A percentile compares a stretch with the other conserved stretches of the same genome.
phyloP scores from a whole-genome alignment of 2,113 vertebrate genomes.

The Prolemur simus region DNA sequence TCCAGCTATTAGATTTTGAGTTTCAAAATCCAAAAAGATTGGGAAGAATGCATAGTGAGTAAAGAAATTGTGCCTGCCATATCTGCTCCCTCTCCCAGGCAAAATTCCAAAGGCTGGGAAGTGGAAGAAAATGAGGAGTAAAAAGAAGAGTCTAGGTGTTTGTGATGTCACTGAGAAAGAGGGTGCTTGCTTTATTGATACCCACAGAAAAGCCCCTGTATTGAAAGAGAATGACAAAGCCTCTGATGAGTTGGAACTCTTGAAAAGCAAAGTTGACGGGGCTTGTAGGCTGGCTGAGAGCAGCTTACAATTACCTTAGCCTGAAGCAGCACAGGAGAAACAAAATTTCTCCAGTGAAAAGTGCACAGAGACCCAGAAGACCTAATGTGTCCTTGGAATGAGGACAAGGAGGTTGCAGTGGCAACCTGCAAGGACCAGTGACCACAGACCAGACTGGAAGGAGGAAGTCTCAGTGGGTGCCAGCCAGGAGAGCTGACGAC shows the following conservation, averaged over 20 bases:
- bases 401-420: constrained; percentile 12
- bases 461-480: constrained; percentile 22
- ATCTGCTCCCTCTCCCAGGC: not conserved
- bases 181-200: not conserved
- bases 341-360: constrained; percentile 28
- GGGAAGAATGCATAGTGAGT: not conserved
- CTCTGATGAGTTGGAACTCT: not conserved
- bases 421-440: constrained; percentile 59
- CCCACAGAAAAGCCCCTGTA: not conserved
- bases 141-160: not conserved
- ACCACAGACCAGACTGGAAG: constrained; percentile 41
- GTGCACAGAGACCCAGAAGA: not conserved
- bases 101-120: not conserved
- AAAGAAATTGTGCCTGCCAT: not conserved
- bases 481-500: constrained; percentile 16
- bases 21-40: not conserved
- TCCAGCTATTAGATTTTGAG: not conserved
- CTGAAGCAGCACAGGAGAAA: not conserved
- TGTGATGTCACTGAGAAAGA: not conserved
- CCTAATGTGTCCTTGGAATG: constrained; percentile 44
- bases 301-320: not conserved
- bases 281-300: not conserved
- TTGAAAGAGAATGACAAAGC: not conserved
- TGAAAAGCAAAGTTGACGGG: not conserved
- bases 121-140: not conserved